phyloP scores from a whole-genome alignment of 2,888 invertebrate genomes.

The Yponomeuta cagnagella region DNA sequence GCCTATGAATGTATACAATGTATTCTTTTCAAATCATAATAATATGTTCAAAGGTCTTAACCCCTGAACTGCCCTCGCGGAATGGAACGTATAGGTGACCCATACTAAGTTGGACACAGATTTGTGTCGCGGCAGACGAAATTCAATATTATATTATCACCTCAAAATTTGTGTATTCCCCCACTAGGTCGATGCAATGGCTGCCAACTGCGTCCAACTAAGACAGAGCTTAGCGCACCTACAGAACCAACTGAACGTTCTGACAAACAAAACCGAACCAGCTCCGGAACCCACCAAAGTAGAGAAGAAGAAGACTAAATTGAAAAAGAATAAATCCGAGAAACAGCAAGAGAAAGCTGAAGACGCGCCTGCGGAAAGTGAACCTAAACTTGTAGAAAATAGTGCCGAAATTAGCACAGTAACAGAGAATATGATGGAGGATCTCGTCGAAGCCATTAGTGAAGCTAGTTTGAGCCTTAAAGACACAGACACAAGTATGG shows the following conservation, averaged over 20 bases:
- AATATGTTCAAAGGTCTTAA: no score
- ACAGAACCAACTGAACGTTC: constrained; percentile 72
- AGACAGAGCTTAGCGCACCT: constrained; percentile 76
- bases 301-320: constrained; percentile 61
- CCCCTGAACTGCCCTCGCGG: no score
- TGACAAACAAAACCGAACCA: constrained; percentile 38
- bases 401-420: constrained; percentile 19
- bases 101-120: no score
- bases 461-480: constrained; percentile 49
- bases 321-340: constrained; percentile 45
- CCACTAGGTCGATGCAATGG: constrained; percentile 75
- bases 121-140: no score
- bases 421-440: constrained; percentile 47
- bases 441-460: constrained; percentile 53
- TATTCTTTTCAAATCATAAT: no score
- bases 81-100: no score
- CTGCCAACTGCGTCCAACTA: constrained; percentile 76
- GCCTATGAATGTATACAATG: no score
- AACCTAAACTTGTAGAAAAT: constrained; percentile 22
- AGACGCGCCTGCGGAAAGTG: constrained; percentile 25
- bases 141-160: not conserved
- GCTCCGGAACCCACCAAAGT: constrained; percentile 38
- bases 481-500: constrained; percentile 37
- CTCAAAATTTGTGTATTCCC: not conserved
- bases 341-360: constrained; percentile 35